Percentiles rank a stretch among this genome's conserved stretches.
These are phyloP conservation scores for Arenaria interpres DNA, from an alignment of 2,113 vertebrate species.

Conservation along the genomic window DNA sequence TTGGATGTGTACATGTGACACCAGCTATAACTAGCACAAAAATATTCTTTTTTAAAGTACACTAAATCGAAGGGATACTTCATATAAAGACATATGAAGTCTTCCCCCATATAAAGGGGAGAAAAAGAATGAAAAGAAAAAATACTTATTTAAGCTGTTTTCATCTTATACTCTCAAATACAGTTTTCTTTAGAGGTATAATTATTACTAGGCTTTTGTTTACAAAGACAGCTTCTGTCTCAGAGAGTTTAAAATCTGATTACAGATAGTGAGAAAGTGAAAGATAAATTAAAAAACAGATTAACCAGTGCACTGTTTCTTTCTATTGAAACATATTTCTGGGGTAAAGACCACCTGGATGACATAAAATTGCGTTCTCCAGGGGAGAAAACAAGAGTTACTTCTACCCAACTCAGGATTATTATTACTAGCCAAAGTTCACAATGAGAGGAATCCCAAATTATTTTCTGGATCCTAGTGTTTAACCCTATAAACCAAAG, in stretches of 20 bases:
- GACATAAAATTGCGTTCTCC: background rate
- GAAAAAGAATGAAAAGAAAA: background rate
- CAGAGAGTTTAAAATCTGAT: background rate
- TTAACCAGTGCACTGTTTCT: background rate
- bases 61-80: background rate
- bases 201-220: background rate
- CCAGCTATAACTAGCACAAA: background rate
- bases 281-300: background rate
- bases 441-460: background rate
- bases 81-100: background rate
- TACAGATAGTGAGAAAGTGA: background rate
- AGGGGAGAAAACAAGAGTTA: background rate
- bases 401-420: background rate
- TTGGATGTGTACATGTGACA: rapidly evolving
- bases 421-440: background rate
- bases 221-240: background rate
- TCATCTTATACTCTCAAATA: background rate
- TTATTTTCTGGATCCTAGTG: background rate
- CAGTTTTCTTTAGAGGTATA: background rate
- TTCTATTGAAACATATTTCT: background rate
- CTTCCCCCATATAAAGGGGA: too few relatives aligned
- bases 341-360: background rate
- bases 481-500: background rate
- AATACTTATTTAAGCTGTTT: background rate
- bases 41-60: background rate